Evolutionary conservation across 2,797 vertebrate genomes (phyloP).

Genomic region (Pelobates cultripes): DNA sequence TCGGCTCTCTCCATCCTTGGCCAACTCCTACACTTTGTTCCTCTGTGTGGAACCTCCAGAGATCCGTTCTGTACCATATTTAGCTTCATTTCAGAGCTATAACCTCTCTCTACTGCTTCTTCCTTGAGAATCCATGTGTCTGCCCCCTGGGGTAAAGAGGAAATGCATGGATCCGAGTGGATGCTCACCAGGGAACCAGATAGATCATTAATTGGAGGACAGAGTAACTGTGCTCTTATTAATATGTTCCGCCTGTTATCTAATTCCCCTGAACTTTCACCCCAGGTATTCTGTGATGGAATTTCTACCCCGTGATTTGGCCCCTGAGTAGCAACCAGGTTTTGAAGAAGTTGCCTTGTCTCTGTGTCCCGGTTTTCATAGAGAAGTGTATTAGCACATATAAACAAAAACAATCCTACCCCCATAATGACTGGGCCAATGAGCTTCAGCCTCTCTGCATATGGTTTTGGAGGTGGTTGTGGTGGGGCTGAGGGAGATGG

Average conservation of each 20-base stretch:
- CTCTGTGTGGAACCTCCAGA: conserved; percentile 65
- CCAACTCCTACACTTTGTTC: conserved; percentile 85
- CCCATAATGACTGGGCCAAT: conserved; percentile 95
- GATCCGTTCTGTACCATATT: conserved; percentile 59
- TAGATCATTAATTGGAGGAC: conserved; percentile 62
- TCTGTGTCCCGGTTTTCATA: conserved; percentile 95
- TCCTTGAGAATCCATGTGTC: conserved; percentile 68
- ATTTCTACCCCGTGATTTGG: conserved; percentile 71
- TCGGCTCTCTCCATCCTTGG: conserved; percentile 82
- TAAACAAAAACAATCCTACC: conserved; percentile 95
- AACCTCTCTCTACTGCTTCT: conserved; percentile 10
- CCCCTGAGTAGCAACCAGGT: conserved; percentile 66
- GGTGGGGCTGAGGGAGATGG: conserved; percentile 27
- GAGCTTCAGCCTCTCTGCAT: conserved; percentile 88
- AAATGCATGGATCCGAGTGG: conserved; percentile 74
- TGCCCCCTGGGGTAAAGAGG: conserved; percentile 53
- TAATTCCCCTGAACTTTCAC: conserved; percentile 48
- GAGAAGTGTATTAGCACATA: conserved; percentile 94
- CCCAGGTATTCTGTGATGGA: conserved; percentile 38
- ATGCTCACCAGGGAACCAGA: conserved; percentile 68
- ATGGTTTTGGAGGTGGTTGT: conserved; percentile 66
- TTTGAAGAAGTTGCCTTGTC: conserved; percentile 81
- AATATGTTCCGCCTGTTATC: conserved; percentile 49
- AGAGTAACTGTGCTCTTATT: conserved; percentile 49
- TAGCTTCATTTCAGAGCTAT: conserved; percentile 40